Percentiles rank a stretch among this genome's conserved stretches.
Conservation (phyloP, 2,113 vertebrate species). For the Narcine bancroftii region DNA sequence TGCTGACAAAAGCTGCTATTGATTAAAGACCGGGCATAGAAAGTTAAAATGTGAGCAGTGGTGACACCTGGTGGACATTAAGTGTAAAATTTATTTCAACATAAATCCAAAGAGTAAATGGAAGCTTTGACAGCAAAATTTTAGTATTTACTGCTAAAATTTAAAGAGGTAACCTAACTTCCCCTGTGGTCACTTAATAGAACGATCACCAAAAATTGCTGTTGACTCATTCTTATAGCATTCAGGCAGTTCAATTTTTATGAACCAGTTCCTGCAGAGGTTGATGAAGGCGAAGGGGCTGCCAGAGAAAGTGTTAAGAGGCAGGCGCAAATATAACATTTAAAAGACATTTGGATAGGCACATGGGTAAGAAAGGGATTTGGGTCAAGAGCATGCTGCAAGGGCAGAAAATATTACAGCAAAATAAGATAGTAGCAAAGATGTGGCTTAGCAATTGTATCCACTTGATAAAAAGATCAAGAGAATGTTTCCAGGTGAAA, state of each 20-base stretch:
- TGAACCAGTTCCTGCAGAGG: neutral
- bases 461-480: neutral
- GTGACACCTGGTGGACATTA: neutral
- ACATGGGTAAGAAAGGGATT: no score
- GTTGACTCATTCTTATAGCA: neutral
- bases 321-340: no score
- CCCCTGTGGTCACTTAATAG: neutral
- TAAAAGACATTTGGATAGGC: no score
- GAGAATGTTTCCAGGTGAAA: neutral
- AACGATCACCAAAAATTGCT: neutral
- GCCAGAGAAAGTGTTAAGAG: no score
- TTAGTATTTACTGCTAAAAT: neutral
- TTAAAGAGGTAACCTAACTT: neutral
- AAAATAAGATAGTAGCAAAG: neutral
- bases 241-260: neutral
- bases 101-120: neutral
- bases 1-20: neutral
- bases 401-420: neutral
- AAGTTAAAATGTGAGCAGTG: no score
- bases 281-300: no score
- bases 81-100: neutral
- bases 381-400: neutral
- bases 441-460: neutral
- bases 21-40: neutral
- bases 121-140: neutral